phyloP scores from a whole-genome alignment of 2,797 vertebrate genomes.

The Serranus cabrilla region DNA sequence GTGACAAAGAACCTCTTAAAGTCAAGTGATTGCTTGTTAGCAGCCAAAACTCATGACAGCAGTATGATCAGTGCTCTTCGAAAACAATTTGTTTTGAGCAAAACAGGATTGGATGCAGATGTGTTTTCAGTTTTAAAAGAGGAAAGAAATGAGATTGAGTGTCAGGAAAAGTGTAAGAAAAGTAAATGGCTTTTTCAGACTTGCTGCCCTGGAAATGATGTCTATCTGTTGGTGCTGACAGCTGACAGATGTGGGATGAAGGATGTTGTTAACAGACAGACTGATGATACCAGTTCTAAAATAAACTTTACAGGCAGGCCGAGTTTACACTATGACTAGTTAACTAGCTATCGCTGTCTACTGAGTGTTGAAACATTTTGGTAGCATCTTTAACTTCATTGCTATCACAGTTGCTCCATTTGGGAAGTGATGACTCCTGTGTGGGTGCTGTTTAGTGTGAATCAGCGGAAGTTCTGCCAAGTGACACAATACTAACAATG shows the following conservation, averaged over 20 bases:
- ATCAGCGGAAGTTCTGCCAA: not conserved
- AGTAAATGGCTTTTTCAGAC: no score
- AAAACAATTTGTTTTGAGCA: not conserved
- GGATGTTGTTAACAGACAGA: not conserved
- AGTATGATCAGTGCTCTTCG: no score
- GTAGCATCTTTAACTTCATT: not conserved
- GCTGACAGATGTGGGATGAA: constrained; percentile 9
- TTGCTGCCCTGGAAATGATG: no score
- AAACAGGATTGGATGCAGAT: not conserved
- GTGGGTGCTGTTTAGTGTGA: not conserved
- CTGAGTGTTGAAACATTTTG: constrained; percentile 10
- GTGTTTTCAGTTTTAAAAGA: no score
- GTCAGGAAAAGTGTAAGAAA: no score
- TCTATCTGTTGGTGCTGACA: no score
- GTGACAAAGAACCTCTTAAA: not conserved
- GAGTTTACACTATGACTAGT: no score
- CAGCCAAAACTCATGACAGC: not conserved
- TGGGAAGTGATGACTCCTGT: not conserved
- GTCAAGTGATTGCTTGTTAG: not conserved
- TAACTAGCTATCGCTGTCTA: no score
- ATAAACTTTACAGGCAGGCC: no score
- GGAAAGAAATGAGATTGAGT: no score
- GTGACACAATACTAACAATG: not conserved
- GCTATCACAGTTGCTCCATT: not conserved
- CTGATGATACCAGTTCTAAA: not conserved